Percentiles rank a stretch among this genome's conserved stretches.
Evolutionary conservation across 1,140 invertebrate genomes (phyloP).

Genomic region (Scaptomyza montana): DNA sequence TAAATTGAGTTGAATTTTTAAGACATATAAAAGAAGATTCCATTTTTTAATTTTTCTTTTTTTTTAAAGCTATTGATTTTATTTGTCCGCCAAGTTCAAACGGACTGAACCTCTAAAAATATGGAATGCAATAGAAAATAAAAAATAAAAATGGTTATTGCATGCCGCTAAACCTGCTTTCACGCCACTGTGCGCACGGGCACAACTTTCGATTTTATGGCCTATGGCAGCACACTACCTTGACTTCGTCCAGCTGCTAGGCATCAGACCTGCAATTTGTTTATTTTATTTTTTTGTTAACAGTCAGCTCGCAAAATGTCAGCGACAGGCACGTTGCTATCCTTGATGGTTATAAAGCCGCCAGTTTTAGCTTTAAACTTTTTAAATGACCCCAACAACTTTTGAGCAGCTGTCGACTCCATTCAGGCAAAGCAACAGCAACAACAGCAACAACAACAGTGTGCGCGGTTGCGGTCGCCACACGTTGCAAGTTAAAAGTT

Average conservation of each 20-base stretch:
- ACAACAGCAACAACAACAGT: not conserved
- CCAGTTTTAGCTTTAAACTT: constrained; percentile 75
- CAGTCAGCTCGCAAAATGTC: constrained; percentile 28
- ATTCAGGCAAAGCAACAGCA: not conserved
- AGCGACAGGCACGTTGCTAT: constrained; percentile 40
- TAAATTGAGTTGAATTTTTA: too few species aligned
- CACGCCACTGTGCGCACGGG: constrained; percentile 10
- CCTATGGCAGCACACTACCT: constrained; percentile 9
- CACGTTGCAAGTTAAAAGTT: constrained; percentile 58
- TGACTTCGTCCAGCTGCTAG: constrained; percentile 55
- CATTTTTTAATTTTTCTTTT: too few species aligned
- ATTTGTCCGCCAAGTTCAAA: too few species aligned
- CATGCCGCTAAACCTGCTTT: not conserved
- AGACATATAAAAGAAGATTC: too few species aligned
- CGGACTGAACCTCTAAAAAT: too few species aligned
- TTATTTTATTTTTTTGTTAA: constrained; percentile 9
- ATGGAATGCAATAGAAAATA: too few species aligned
- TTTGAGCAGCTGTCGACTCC: constrained; percentile 70
- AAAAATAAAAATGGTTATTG: too few species aligned
- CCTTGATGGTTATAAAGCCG: constrained; percentile 43
- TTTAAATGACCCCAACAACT: constrained; percentile 76
- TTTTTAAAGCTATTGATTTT: too few species aligned
- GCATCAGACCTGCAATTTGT: constrained; percentile 47
- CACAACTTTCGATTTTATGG: constrained; percentile 21
- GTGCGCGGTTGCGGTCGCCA: constrained; percentile 10